Evolutionary conservation across 1,140 invertebrate genomes (phyloP), one percentile per base, ranked within the genome.

Genomic region (Megathymus violae): DNA sequence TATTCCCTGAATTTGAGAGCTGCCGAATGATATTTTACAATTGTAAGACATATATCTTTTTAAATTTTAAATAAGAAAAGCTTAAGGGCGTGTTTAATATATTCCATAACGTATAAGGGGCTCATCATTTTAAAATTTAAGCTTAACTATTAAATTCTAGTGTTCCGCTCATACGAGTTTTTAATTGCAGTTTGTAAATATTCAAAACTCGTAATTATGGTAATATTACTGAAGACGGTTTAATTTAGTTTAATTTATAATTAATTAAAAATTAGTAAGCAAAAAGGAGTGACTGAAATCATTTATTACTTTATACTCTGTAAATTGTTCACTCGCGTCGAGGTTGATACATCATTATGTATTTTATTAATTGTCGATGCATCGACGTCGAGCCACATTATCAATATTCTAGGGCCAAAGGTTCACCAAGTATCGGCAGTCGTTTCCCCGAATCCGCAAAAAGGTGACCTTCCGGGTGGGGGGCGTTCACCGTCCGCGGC

Each of bases 391-490:
- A 11, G 19, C 2, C n/a, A n/a, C 19, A 43, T 16, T 56, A 56
- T 56, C 22, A 44, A 44, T 58, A 58, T 58, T 58, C 40, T 58
- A 58, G 54, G 52, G 52, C 52, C 41, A 58, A 46, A 34, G 41
- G 54, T 40, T 41, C 54, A 58, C 31, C 41, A 34, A 41, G 46
- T 58, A 58, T 58, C 54, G 41, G 59, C 60, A 63, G 62, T 38
- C 7, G 64, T 76, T 72, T 74, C 73, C 74, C 74, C 76, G 71
- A 78, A 80, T 67, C 76, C 66, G 71, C 56, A 60, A 62, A 72
- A 78, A 82, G 85, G 83, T 88, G 68, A 88, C 85, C 80, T 88
- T 82, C 82, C 82, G 77, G 81, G 82, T 83, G 78, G 77, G 78
- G 77, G 67, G 62, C 82, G 75, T 83, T 88, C 72, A 82, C 19